Percentiles rank a stretch among this genome's conserved stretches.
Evolutionary conservation across 2,888 invertebrate genomes (phyloP).

Genomic region (Acrocyrtus sp.): DNA sequence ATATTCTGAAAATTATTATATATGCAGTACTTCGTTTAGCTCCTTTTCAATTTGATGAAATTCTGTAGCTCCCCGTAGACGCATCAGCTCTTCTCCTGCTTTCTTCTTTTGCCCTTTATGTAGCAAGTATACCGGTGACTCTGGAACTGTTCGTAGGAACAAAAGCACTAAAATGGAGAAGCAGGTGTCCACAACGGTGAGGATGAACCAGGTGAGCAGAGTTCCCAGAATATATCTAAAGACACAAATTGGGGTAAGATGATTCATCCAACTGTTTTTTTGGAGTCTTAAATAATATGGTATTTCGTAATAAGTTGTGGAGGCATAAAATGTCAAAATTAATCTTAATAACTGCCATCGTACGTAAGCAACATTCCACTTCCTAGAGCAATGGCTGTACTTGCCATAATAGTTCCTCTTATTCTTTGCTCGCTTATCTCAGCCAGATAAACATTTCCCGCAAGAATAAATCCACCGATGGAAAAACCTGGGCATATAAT

Average conservation of each 20-base stretch:
- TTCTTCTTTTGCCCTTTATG: constrained; percentile 70
- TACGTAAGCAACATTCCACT: constrained; percentile 56
- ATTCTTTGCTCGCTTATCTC: constrained; percentile 88
- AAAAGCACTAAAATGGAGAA: constrained; percentile 77
- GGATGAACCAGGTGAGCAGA: constrained; percentile 71
- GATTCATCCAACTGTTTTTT: no score
- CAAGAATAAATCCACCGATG: constrained; percentile 85
- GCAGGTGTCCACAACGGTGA: constrained; percentile 75
- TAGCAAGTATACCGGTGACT: constrained; percentile 74
- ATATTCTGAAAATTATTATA: no score
- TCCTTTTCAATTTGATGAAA: constrained; percentile 75
- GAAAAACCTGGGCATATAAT: constrained; percentile 74
- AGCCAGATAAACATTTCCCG: constrained; percentile 83
- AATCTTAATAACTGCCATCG: constrained; percentile 7
- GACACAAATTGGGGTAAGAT: no score
- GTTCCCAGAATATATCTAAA: constrained; percentile 80
- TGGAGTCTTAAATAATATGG: neutral
- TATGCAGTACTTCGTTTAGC: constrained; percentile 69
- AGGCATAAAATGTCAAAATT: no score
- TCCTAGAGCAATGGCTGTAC: constrained; percentile 30
- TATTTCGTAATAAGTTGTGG: no score
- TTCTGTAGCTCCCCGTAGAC: constrained; percentile 76
- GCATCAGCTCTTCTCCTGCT: constrained; percentile 77
- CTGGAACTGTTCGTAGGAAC: constrained; percentile 86
- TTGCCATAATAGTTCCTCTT: constrained; percentile 66